phyloP scores from a whole-genome alignment of 2,888 invertebrate genomes.

The Tricholauxania praeusta region DNA sequence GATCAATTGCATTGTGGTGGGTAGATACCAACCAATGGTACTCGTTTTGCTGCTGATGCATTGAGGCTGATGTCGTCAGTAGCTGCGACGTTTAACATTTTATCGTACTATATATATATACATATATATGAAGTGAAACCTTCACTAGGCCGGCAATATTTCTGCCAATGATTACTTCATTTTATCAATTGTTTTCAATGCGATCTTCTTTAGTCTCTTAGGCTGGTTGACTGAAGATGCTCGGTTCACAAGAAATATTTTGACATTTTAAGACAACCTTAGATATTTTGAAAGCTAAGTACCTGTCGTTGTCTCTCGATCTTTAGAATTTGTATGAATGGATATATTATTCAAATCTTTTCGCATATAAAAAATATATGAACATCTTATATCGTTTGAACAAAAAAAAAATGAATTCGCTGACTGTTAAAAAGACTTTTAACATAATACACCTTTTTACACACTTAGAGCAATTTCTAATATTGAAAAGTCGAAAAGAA shows the following conservation, averaged over 20 bases:
- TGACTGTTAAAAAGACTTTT: too few relatives aligned
- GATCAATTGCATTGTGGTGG: too few relatives aligned
- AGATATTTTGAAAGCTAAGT: conserved; percentile 14
- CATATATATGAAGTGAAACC: not conserved
- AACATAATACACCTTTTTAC: too few relatives aligned
- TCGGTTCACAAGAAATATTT: conserved; percentile 1
- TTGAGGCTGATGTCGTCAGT: not conserved
- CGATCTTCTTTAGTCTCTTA: not conserved
- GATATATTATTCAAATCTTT: too few relatives aligned
- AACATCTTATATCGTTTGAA: too few relatives aligned
- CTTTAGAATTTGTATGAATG: not conserved
- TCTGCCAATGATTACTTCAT: not conserved
- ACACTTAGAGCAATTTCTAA: too few relatives aligned
- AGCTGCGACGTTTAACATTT: conserved; percentile 12
- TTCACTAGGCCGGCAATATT: conserved; percentile 6
- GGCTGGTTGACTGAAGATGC: conserved; percentile 1
- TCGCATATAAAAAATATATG: too few relatives aligned
- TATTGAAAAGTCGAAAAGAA: too few relatives aligned
- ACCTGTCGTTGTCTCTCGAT: not conserved
- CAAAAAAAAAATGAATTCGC: too few relatives aligned
- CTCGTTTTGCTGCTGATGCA: too few relatives aligned
- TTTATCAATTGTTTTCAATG: not conserved
- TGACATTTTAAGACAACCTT: conserved; percentile 26
- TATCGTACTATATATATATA: too few relatives aligned
- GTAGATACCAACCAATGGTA: too few relatives aligned